phyloP scores from a whole-genome alignment of 2,888 invertebrate species.

The Cancer borealis region DNA sequence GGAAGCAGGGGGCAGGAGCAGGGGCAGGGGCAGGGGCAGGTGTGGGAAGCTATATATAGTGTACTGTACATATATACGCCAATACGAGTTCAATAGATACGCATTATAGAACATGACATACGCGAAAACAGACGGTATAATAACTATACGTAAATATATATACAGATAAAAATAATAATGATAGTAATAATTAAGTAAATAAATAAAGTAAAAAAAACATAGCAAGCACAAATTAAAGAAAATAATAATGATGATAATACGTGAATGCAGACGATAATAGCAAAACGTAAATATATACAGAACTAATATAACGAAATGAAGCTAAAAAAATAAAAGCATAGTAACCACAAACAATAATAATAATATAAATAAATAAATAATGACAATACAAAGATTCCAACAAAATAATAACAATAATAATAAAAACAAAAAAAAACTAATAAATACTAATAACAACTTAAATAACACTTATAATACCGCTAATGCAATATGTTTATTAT shows the following conservation, averaged over 20 bases:
- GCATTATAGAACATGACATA: background rate
- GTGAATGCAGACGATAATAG: too few species aligned
- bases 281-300: too few species aligned
- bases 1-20: background rate
- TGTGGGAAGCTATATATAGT: background rate
- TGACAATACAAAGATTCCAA: too few species aligned
- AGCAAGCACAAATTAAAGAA: too few species aligned
- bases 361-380: too few species aligned
- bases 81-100: too few species aligned
- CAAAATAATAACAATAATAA: background rate
- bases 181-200: background rate
- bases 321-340: too few species aligned
- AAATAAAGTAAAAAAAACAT: background rate
- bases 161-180: background rate
- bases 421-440: background rate
- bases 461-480: constrained; percentile 27
- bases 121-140: background rate
- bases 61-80: too few species aligned
- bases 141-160: background rate
- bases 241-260: too few species aligned
- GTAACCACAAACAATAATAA: too few species aligned
- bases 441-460: background rate
- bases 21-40: background rate
- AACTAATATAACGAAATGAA: too few species aligned
- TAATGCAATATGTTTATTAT: constrained; percentile 63